Percentiles rank a stretch among this genome's conserved stretches.
Conservation (phyloP, 2,113 vertebrate species). For the Tringa solitaria region DNA sequence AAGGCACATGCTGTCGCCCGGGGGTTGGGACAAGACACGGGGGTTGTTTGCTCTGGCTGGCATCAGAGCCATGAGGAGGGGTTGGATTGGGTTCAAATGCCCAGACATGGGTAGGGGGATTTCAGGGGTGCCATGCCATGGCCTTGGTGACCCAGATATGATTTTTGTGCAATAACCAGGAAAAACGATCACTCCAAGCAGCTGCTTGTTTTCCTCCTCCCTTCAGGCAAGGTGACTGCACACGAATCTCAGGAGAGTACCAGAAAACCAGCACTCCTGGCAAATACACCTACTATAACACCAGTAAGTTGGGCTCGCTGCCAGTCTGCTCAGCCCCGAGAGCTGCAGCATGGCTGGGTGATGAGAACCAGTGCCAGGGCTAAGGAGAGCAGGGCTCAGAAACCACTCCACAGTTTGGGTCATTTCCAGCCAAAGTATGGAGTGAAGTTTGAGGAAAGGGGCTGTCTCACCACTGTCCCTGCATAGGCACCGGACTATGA, state of each 20-base stretch:
- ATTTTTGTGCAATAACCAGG: background rate
- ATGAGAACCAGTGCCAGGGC: background rate
- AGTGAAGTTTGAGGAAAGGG: background rate
- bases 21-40: background rate
- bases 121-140: background rate
- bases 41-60: background rate
- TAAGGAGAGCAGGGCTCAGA: background rate
- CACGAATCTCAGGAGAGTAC: conserved; percentile 10
- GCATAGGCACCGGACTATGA: background rate
- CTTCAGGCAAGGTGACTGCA: conserved; percentile 72
- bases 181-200: background rate
- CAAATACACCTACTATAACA: conserved; percentile 67
- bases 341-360: background rate
- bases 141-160: background rate
- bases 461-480: background rate
- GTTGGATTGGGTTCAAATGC: background rate
- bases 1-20: background rate
- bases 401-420: background rate
- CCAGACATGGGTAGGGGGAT: fast-evolving
- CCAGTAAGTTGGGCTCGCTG: conserved; percentile 57
- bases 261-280: conserved; percentile 68
- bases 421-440: background rate
- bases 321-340: background rate
- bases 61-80: background rate
- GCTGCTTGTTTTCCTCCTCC: background rate